phyloP scores from a whole-genome alignment of 2,113 vertebrate species.

The Hydropotes inermis region DNA sequence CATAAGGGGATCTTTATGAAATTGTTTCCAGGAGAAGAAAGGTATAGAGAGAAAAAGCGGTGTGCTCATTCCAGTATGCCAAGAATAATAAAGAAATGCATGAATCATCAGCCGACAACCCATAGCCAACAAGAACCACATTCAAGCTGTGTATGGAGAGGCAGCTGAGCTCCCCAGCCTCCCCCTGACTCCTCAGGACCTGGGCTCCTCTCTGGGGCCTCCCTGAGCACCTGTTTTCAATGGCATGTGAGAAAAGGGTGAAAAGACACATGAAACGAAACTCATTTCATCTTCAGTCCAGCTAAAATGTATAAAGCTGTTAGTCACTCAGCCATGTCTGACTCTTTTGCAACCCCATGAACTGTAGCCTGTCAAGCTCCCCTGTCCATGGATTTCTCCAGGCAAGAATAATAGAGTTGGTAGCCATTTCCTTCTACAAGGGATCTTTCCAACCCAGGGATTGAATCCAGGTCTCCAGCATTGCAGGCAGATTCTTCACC shows the following conservation, averaged over 20 bases:
- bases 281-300: neutral
- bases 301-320: neutral
- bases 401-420: neutral
- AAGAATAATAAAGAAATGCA: constrained; percentile 32
- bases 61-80: neutral
- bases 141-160: neutral
- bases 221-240: neutral
- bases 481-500: neutral
- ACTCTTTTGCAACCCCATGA: neutral
- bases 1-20: constrained; percentile 21
- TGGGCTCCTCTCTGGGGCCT: neutral
- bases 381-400: neutral
- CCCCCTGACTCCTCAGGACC: neutral
- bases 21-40: constrained; percentile 3
- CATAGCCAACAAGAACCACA: neutral
- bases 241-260: no score
- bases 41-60: neutral
- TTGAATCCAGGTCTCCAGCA: neutral
- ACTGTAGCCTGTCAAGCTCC: neutral
- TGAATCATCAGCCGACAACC: neutral
- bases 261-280: neutral
- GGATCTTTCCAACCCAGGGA: neutral
- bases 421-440: neutral
- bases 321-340: neutral
- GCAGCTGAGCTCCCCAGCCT: neutral